Evolutionary conservation across 2,113 vertebrate species (phyloP).

Genomic region (Nothocercus julius): DNA sequence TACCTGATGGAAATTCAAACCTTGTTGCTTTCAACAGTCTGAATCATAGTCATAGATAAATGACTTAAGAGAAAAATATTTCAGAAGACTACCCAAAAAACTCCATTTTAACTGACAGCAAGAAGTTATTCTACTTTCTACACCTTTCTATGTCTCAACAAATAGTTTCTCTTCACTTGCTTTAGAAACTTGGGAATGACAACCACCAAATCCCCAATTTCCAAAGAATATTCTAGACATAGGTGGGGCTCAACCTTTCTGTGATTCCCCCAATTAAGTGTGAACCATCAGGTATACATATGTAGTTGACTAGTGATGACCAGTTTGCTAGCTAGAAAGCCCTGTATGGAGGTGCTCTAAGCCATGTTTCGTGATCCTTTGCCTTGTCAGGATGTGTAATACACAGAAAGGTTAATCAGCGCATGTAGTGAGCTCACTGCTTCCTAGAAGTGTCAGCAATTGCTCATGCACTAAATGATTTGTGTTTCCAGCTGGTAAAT

Average conservation of each 20-base stretch:
- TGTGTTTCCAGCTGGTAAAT: background rate
- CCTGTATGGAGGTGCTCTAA: background rate
- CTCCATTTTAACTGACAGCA: slow-evolving; percentile 6
- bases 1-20: slow-evolving; percentile 24
- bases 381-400: background rate
- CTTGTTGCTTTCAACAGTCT: slow-evolving; percentile 26
- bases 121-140: background rate
- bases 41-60: slow-evolving; percentile 19
- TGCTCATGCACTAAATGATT: background rate
- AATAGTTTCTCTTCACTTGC: background rate
- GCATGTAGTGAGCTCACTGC: background rate
- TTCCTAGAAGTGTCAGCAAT: background rate
- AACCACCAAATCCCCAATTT: background rate
- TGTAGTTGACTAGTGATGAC: background rate
- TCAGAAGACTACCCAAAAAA: background rate
- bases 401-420: background rate
- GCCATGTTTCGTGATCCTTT: background rate
- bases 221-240: background rate
- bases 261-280: background rate
- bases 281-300: background rate
- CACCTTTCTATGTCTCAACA: background rate
- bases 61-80: slow-evolving; percentile 1
- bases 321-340: background rate
- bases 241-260: background rate
- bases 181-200: slow-evolving; percentile 8